These are phyloP conservation scores for Lagocephalus sceleratus DNA, from an alignment of 2,797 vertebrate species.

Conservation along the genomic window DNA sequence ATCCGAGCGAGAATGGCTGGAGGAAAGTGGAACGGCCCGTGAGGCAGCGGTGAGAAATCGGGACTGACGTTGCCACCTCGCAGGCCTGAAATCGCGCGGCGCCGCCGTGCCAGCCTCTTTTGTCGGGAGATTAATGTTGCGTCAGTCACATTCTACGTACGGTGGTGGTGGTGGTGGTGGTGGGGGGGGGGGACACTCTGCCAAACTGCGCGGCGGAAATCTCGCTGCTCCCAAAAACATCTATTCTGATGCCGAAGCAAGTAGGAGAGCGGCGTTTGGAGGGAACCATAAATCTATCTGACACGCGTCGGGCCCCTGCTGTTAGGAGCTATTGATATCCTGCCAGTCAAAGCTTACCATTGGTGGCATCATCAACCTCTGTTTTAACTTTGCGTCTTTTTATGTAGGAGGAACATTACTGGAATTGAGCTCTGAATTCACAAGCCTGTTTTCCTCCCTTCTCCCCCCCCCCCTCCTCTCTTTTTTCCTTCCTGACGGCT, in stretches of 20 bases:
- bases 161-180: no score
- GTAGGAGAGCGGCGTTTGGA: conserved; percentile 52
- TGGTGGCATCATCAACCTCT: conserved; percentile 68
- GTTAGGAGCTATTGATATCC: conserved; percentile 63
- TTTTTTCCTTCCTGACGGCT: conserved; percentile 50
- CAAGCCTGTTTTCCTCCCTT: conserved; percentile 7
- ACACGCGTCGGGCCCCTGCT: conserved; percentile 61
- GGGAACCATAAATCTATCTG: conserved; percentile 63
- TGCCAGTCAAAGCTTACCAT: conserved; percentile 70
- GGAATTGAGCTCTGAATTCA: conserved; percentile 5
- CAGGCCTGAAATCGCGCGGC: conserved; percentile 60
- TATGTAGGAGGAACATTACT: conserved; percentile 59
- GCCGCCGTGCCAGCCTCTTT: conserved; percentile 66
- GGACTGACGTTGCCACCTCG: conserved; percentile 70
- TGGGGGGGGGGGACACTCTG: conserved; percentile 58
- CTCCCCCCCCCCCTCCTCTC: conserved; percentile 3
- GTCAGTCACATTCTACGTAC: conserved; percentile 70
- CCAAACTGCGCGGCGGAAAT: conserved; percentile 67
- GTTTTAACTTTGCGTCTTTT: conserved; percentile 56
- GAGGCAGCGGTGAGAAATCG: conserved; percentile 72
- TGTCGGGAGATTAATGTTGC: conserved; percentile 74
- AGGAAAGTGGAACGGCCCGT: conserved; percentile 64
- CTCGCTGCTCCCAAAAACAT: conserved; percentile 65
- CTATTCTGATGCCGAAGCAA: conserved; percentile 57
- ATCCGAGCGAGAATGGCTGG: conserved; percentile 65